phyloP scores from a whole-genome alignment of 2,888 invertebrate genomes.

The Polietes domitor region DNA sequence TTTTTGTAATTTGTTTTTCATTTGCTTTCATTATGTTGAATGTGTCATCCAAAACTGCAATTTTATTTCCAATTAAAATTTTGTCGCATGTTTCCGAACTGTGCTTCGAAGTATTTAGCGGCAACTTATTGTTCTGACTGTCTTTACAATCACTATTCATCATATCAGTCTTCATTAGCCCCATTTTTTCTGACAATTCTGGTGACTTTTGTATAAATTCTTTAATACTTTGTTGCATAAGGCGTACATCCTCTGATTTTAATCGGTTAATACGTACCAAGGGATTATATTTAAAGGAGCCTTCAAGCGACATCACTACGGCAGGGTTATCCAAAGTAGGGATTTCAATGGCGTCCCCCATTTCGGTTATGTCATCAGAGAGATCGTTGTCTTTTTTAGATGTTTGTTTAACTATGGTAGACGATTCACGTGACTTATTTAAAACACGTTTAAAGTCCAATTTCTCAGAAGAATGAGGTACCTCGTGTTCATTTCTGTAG shows the following conservation, averaged over 20 bases:
- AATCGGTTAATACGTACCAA: slow-evolving; percentile 80
- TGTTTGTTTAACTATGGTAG: background rate
- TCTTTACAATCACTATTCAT: slow-evolving; percentile 29
- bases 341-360: background rate
- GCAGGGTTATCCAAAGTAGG: slow-evolving; percentile 45
- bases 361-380: background rate
- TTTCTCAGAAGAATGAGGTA: slow-evolving; percentile 48
- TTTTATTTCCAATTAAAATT: slow-evolving; percentile 27
- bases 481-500: background rate
- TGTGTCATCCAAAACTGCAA: slow-evolving; percentile 72
- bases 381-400: background rate
- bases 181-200: slow-evolving; percentile 83
- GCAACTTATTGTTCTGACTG: background rate
- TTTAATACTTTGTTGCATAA: slow-evolving; percentile 85
- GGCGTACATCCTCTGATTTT: slow-evolving; percentile 82
- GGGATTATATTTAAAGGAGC: slow-evolving; percentile 76
- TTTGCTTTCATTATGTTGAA: slow-evolving; percentile 83
- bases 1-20: slow-evolving; percentile 80
- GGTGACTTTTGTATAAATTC: slow-evolving; percentile 85
- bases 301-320: slow-evolving; percentile 38
- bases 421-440: slow-evolving; percentile 71
- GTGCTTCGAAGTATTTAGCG: background rate
- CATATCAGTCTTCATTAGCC: slow-evolving; percentile 76
- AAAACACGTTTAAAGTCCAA: slow-evolving; percentile 75
- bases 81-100: background rate